Percentiles rank a stretch among this genome's conserved stretches.
These are phyloP conservation scores for Tethya wilhelma DNA, from an alignment of 37 sponge, comb jelly and placozoan species.

Conservation along the genomic window DNA sequence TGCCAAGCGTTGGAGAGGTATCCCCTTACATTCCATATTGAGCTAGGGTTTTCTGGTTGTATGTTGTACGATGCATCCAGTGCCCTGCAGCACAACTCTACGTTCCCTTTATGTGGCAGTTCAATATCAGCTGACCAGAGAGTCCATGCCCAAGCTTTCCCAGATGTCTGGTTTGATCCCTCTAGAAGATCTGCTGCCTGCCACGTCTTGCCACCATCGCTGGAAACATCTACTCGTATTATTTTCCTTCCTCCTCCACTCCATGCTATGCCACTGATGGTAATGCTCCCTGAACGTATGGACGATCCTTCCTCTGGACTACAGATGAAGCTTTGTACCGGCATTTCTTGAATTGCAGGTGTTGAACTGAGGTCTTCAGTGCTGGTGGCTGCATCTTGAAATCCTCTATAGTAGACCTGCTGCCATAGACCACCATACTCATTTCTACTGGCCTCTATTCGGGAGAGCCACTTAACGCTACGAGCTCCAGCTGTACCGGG, in stretches of 20 bases:
- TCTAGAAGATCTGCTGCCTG: constrained; percentile 25
- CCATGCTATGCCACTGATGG: constrained; percentile 83
- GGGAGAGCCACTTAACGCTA: constrained; percentile 91
- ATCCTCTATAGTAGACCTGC: constrained; percentile 88
- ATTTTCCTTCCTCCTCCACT: constrained; percentile 91
- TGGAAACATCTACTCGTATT: constrained; percentile 85
- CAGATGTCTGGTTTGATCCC: constrained; percentile 21
- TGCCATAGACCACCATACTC: constrained; percentile 90
- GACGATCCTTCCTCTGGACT: constrained; percentile 66
- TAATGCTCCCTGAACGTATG: constrained; percentile 16
- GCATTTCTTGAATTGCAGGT: constrained; percentile 80
- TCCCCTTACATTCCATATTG: constrained; percentile 94
- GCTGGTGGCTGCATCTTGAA: constrained; percentile 51
- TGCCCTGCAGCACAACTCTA: constrained; percentile 79
- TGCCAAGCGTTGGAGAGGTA: constrained; percentile 90
- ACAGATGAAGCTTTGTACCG: constrained; percentile 80
- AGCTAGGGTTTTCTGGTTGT: constrained; percentile 77
- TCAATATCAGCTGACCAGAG: constrained; percentile 76
- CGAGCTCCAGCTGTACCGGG: constrained; percentile 94
- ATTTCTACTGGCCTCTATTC: constrained; percentile 59
- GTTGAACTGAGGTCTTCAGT: constrained; percentile 57
- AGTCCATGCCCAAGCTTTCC: constrained; percentile 83
- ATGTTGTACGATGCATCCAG: constrained; percentile 82
- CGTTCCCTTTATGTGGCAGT: constrained; percentile 15
- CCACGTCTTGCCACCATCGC: constrained; percentile 89